Evolutionary conservation across 1,140 invertebrate genomes (phyloP), one percentile per base, ranked within the genome.

Genomic region (Papilio glaucus): DNA sequence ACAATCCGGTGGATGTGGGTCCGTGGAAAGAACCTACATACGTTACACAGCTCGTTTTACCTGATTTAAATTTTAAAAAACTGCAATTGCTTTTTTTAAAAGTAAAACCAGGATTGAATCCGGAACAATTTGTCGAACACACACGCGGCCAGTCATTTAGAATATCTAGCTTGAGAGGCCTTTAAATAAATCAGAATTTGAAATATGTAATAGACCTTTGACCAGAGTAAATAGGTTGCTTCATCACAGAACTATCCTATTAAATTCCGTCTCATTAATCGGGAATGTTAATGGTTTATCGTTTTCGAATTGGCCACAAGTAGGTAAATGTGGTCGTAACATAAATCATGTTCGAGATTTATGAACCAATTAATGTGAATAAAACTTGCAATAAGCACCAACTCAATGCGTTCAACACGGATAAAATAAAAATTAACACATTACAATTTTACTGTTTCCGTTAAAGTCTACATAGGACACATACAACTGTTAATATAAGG

Each of bases 281-380:
- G 18, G 37, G 8, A 26, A 41, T 24, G 12, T 68, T n/a, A 45
- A 68, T n/a, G 10, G 12, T 68, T 68, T 68, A 67, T 67, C 21
- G 39, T 45, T 49, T 68, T 49, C 24, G 42, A 53, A 69, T 53
- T 49, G 37, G 21, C 67, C 67, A 53, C 67, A 69, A 53, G 67
- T 69, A 53, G 45, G 26, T 29, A 26, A 69, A 29, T 45, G 13
- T 18, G 21, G 65, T 49, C 45, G 26, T 53, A 53, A 49, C n/a
- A 38, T 49, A 49, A 15, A 53, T 69, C 42, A 24, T 53, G 9
- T 26, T 12, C 1, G 45, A 37, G 67, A 69, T 53, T 69, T 69
- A 69, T 53, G n/a, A 12, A 15, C 13, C 67, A 53, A 53, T 69
- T 69, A 69, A 53, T 15, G 29, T 69, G 37, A 62, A 67, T 67